Evolutionary conservation across 2,888 invertebrate genomes (phyloP), one percentile per base, ranked within the genome.

Genomic region (Ectemnius lituratus): DNA sequence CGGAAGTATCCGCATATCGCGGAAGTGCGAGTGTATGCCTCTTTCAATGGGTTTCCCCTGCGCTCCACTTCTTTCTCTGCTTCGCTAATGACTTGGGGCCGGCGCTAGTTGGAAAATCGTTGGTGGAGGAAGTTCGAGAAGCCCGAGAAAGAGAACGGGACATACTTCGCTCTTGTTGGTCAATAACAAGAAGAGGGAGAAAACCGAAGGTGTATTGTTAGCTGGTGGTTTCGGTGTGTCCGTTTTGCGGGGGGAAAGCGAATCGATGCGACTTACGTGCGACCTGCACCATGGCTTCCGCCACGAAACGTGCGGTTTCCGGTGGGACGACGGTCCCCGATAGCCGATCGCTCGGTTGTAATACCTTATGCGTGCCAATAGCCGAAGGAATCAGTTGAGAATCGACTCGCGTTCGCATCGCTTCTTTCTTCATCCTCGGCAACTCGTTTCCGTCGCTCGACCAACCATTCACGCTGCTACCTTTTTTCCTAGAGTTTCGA

Each of bases 241-340:
- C 88, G 85, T 70, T 70, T 64, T 23, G 73, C 75, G 75, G 81
- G 75, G 81, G 80, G 81, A 87, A 84, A 87, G 81, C 83, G 80
- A 81, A 82, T 84, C 82, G 62, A 68, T 67, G 62, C 62, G 37
- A 69, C 72, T 63, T 72, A 62, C 62, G 18, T 23, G 60, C 62
- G 65, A 61, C 57, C 23, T 23, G 62, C 74, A 67, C 74, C 72
- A 64, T 75, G 69, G 86, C 87, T 89, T 89, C 88, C 89, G 88
- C 85, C 84, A 72, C 83, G 82, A 79, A 80, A 82, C 86, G 88
- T 89, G 89, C 80, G 88, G 88, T 88, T 89, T 89, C 89, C 89
- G 89, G 88, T 85, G 80, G 81, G 70, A 75, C 76, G 47, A 66
- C 59, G n/a, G n/a, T n/a, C n/a, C n/a, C 49, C 78, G 79, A 71